These are phyloP conservation scores for Donacobius atricapilla DNA, from an alignment of 2,113 vertebrate genomes.

Conservation along the genomic window DNA sequence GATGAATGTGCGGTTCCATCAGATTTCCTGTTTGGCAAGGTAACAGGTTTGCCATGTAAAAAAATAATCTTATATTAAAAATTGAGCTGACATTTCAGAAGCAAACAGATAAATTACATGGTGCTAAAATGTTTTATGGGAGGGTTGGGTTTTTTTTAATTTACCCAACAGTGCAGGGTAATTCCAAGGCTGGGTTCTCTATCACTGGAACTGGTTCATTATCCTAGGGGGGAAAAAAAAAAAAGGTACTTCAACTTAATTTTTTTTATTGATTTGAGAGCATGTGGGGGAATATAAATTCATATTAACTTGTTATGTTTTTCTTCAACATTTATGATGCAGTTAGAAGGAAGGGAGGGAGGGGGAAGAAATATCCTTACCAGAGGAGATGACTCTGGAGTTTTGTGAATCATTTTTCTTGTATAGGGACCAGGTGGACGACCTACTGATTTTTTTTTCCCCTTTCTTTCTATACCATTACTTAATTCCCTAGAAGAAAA, in stretches of 20 bases:
- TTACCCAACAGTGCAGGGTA: constrained; percentile 86
- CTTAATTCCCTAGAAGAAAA: constrained; percentile 79
- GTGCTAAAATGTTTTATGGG: background rate
- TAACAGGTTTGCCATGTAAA: constrained; percentile 8
- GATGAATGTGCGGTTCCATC: constrained; percentile 86
- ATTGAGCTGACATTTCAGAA: background rate
- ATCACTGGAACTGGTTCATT: constrained; percentile 72
- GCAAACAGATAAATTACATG: background rate
- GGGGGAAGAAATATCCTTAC: constrained; percentile 54
- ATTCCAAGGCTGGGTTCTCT: constrained; percentile 82
- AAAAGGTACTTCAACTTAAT: background rate
- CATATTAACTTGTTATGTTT: background rate
- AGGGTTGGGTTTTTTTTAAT: background rate
- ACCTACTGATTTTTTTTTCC: constrained; percentile 86
- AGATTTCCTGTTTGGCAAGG: constrained; percentile 73
- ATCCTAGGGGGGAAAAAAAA: constrained; percentile 39
- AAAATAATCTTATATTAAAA: background rate
- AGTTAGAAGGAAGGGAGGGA: background rate
- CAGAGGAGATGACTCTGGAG: constrained; percentile 73
- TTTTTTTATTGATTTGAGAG: background rate
- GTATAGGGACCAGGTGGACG: constrained; percentile 85
- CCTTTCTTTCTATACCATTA: constrained; percentile 89
- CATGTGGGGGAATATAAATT: background rate
- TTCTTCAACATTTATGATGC: background rate
- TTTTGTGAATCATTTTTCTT: constrained; percentile 81